Base-by-base conservation (phyloP, 2,797 vertebrate species). In the Rhyacichthys aspro region DNA sequence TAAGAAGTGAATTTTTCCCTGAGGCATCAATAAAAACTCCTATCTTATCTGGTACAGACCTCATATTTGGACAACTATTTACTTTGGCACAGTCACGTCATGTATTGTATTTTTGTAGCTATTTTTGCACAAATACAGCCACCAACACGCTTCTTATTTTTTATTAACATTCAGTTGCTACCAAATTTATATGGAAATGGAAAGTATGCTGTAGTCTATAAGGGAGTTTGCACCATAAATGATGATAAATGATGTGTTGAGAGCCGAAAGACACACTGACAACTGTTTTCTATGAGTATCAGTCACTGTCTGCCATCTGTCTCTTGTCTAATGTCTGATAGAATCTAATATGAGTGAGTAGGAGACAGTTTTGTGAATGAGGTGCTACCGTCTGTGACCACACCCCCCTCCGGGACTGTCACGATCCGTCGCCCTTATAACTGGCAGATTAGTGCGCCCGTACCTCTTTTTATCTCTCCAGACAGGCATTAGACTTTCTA, bases 401-500 rank as follows among this genome's bases (percentile, higher is more conserved):
- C 59, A 50, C 38, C 43, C 15, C 38, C 43, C 15, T 45, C 53
- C 19, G 54, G 7, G 18, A 43, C 61, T 68, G 59, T 56, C 67
- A 57, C 32, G 8, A 76, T 34, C 39, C 33, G 43, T 44, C 14
- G 39, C 55, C 54, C 59, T 7, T 63, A 58, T 64, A 72, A 68
- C 42, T 36, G 62, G 52, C 64, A 77, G 60, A 82, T 80, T 67
- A 81, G 52, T 50, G 36, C 16, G 45, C 72, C 76, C 67, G 76
- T 63, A 47, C 56, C 57, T 69, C n/a, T 47, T 53, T 71, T 72
- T 74, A 73, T 70, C 69, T 73, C 64, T 63, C 67, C 67, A 84
- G 80, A 72, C 81, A 65, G 59, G 43, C 71, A 77, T 83, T 86
- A 76, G 69, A 79, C 67, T 72, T 77, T 77, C 63, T 80, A 81